These are phyloP conservation scores for Etheostoma spectabile DNA, from an alignment of 2,113 vertebrate species.

Conservation along the genomic window DNA sequence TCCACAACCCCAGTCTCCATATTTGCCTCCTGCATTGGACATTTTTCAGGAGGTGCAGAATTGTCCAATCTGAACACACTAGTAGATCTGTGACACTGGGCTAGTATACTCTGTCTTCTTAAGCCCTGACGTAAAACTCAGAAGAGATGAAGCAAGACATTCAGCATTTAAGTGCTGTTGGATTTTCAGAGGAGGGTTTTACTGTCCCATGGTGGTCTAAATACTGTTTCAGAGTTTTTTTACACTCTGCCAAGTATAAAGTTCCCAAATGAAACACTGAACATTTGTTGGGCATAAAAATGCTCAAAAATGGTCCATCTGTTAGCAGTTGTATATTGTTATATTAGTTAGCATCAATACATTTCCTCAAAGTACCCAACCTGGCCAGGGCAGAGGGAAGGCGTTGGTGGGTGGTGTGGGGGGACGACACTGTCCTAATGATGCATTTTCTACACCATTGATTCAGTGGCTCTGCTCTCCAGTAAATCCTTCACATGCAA, in stretches of 20 bases:
- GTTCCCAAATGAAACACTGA: slow-evolving; percentile 35
- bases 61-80: background rate
- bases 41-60: slow-evolving; percentile 8
- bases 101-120: background rate
- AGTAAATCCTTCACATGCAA: slow-evolving; percentile 87
- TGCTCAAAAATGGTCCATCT: background rate
- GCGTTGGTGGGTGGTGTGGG: slow-evolving; percentile 25
- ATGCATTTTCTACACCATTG: slow-evolving; percentile 87
- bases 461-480: slow-evolving; percentile 82
- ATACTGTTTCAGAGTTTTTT: slow-evolving; percentile 41
- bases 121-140: slow-evolving; percentile 19
- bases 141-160: slow-evolving; percentile 20
- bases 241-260: slow-evolving; percentile 33
- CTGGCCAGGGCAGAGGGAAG: slow-evolving; percentile 9
- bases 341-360: slow-evolving; percentile 2
- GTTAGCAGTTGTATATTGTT: background rate
- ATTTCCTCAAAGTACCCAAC: slow-evolving; percentile 15
- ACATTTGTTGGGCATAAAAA: slow-evolving; percentile 18
- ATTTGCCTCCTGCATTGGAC: background rate
- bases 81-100: background rate
- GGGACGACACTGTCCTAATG: slow-evolving; percentile 80
- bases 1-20: background rate
- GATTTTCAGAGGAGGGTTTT: slow-evolving; percentile 29
- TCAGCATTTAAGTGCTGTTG: slow-evolving; percentile 25
- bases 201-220: slow-evolving; percentile 19